Conservation (phyloP, 2,113 vertebrate genomes). For the Probosciger aterrimus region DNA sequence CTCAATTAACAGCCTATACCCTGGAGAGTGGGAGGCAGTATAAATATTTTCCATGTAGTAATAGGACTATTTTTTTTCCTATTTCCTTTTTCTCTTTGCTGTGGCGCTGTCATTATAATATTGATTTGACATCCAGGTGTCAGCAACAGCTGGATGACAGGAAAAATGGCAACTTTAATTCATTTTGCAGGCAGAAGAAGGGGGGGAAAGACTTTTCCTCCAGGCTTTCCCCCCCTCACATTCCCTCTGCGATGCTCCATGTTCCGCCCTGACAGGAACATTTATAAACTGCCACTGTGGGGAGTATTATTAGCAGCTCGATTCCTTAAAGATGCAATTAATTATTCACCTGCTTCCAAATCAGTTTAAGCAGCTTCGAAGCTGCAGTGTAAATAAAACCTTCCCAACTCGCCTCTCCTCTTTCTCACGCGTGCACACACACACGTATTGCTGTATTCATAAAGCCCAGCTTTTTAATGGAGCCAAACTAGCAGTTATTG, state of each 20-base stretch:
- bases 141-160: constrained; percentile 30
- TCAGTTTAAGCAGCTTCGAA: constrained; percentile 59
- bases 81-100: neutral
- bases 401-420: constrained; percentile 10
- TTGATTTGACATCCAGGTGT: constrained; percentile 46
- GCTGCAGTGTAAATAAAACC: constrained; percentile 47
- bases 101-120: constrained; percentile 6
- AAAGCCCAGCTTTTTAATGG: constrained; percentile 27
- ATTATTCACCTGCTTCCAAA: constrained; percentile 71
- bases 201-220: neutral
- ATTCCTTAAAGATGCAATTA: constrained; percentile 69
- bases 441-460: neutral
- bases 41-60: constrained; percentile 34
- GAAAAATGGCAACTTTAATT: constrained; percentile 30
- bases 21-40: constrained; percentile 38
- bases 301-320: constrained; percentile 60
- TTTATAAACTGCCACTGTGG: constrained; percentile 46
- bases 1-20: constrained; percentile 23
- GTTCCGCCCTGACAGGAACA: constrained; percentile 5
- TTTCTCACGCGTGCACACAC: neutral
- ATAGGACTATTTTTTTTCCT: neutral
- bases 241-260: constrained; percentile 5
- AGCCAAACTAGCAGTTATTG: constrained; percentile 51
- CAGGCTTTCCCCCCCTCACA: neutral
- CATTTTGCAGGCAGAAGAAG: neutral